Evolutionary conservation across 2,113 vertebrate species (phyloP), one percentile per base, ranked within the genome.

Genomic region (Empidonax alnorum): DNA sequence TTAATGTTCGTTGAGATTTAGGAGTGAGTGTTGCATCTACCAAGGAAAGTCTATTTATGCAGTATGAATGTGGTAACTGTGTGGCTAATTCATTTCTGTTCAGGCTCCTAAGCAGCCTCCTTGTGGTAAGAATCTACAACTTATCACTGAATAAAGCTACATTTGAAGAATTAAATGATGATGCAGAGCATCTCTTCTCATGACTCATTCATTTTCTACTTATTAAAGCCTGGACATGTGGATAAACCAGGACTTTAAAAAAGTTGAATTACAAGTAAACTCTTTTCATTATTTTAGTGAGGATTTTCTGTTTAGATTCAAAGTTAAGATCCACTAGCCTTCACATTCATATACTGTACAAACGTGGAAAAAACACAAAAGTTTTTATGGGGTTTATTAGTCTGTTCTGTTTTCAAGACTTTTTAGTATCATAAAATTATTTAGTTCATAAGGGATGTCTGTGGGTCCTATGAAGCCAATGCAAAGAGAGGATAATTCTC

Each of bases 321-420:
- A 75, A 33, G 21, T 53, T 47, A 75, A 27, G 11, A 53, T 27
- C 17, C 13, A 33, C 27, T 7, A 69, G 3, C 6, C 3, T 84
- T 83, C 18, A 28, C 23, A 44, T 15, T 24, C 42, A 41, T 12
- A 14, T 7, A 4, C 6, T 49, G 12, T 39, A 46, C 2, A 69
- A 44, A 73, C 4, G 6, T 13, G 5, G 18, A 27, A 20, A 73
- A 69, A 17, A 0, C 0, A 0, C 3, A 11, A 3, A 46, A 37
- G 4, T n/a, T 41, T 28, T 77, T 28, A 18, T 53, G 21, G 41
- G 25, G 49, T 78, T 44, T 65, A 74, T 12, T 56, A 72, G 28
- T 44, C 24, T 59, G 3, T 74, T 67, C 33, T 50, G 4, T 67
- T 91, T 69, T n/a, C 50, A 87, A 49, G 59, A 81, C 7, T 80